Conservation (phyloP, 2,797 vertebrate genomes). For the Peromyscus aztecus region DNA sequence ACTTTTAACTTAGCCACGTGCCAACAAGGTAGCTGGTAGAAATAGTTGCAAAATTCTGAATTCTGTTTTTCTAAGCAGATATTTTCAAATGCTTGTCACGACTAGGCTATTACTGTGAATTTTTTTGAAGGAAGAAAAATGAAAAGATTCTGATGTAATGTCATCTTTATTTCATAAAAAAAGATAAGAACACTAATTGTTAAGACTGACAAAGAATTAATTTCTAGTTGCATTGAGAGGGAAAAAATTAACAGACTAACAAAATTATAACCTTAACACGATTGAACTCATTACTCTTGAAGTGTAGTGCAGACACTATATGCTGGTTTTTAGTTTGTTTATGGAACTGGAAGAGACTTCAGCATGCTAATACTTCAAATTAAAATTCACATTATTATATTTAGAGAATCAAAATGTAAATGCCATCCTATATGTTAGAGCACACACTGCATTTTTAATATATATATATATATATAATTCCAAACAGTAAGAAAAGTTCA, state of each 20-base stretch:
- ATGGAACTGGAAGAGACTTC: conserved; percentile 81
- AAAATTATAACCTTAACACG: conserved; percentile 85
- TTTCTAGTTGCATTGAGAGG: conserved; percentile 84
- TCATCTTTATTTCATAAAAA: conserved; percentile 84
- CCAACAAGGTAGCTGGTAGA: not conserved
- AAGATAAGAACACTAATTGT: conserved; percentile 83
- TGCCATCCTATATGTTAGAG: conserved; percentile 63
- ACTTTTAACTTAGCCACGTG: conserved; percentile 57
- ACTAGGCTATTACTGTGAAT: conserved; percentile 76
- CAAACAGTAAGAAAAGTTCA: conserved; percentile 2
- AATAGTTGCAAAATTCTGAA: conserved; percentile 64
- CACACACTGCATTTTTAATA: conserved; percentile 16
- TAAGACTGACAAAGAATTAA: conserved; percentile 85
- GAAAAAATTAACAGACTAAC: conserved; percentile 84
- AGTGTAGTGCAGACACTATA: conserved; percentile 75
- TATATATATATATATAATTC: not conserved
- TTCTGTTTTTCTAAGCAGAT: conserved; percentile 80
- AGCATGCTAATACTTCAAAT: conserved; percentile 78
- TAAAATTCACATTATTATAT: conserved; percentile 77
- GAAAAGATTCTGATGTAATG: conserved; percentile 85
- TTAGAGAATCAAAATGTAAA: conserved; percentile 71
- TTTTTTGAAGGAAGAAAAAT: conserved; percentile 82
- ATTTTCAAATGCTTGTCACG: conserved; percentile 81
- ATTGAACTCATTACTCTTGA: conserved; percentile 82
- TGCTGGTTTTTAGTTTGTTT: conserved; percentile 83